Conservation (phyloP, 2,888 invertebrate genomes). For the Girardia tigrina region DNA sequence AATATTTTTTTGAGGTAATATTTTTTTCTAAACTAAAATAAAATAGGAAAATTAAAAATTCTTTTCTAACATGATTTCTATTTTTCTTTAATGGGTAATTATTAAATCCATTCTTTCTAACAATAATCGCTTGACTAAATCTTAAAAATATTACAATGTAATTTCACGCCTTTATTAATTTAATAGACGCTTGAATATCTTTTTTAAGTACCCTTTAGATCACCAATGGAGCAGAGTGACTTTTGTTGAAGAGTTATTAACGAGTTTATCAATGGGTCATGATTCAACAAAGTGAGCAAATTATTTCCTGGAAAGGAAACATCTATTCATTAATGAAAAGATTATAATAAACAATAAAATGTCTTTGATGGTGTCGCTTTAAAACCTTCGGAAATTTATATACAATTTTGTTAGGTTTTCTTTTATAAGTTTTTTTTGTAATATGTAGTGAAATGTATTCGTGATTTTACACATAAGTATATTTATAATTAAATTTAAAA, state of each 20-base stretch:
- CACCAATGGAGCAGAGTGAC: slow-evolving; percentile 1
- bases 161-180: slow-evolving; percentile 2
- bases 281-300: not conserved
- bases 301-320: not conserved
- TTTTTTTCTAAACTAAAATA: not conserved
- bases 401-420: no score
- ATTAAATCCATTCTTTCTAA: not conserved
- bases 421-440: no score
- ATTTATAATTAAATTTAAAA: no score
- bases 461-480: no score
- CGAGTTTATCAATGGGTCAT: not conserved
- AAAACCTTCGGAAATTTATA: no score
- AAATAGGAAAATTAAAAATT: no score
- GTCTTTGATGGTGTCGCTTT: not conserved
- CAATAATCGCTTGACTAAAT: not conserved
- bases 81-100: not conserved
- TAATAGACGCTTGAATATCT: slow-evolving; percentile 8
- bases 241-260: not conserved
- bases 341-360: not conserved
- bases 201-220: not conserved
- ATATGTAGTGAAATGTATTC: no score
- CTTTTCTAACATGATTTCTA: no score
- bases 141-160: slow-evolving; percentile 17
- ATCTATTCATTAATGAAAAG: slow-evolving; percentile 1
- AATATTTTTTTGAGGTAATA: not conserved